phyloP scores from a whole-genome alignment of 2,888 invertebrate genomes.

The Stratiomys singularior region DNA sequence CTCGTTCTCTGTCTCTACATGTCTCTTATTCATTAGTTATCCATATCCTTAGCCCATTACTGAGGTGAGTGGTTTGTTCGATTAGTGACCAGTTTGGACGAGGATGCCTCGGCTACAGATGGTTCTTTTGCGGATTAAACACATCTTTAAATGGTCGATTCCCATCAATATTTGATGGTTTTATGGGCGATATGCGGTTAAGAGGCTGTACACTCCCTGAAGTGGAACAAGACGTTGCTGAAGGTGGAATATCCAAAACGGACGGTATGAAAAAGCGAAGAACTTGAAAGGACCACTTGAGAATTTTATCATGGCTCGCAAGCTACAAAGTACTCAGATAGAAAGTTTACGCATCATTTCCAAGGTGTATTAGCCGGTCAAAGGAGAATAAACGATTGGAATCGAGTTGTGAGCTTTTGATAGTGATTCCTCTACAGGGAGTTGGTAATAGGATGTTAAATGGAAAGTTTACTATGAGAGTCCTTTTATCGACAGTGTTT shows the following conservation, averaged over 20 bases:
- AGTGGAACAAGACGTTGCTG: neutral
- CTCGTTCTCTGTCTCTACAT: too few species aligned
- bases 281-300: slow-evolving; percentile 32
- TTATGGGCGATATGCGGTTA: slow-evolving; percentile 36
- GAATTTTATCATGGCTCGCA: slow-evolving; percentile 34
- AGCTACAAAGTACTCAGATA: neutral
- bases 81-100: slow-evolving; percentile 20
- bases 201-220: neutral
- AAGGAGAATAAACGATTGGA: neutral
- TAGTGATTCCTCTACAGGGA: neutral
- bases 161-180: slow-evolving; percentile 39
- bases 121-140: slow-evolving; percentile 25
- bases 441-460: too few species aligned
- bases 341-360: slow-evolving; percentile 40
- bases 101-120: neutral
- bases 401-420: neutral
- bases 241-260: neutral
- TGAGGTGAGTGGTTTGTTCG: slow-evolving; percentile 28
- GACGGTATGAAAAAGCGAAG: slow-evolving; percentile 5
- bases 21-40: neutral
- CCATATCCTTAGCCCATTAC: slow-evolving; percentile 8
- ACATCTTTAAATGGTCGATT: slow-evolving; percentile 38
- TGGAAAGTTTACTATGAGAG: too few species aligned
- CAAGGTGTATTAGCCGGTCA: slow-evolving; percentile 15
- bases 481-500: too few species aligned